These are phyloP conservation scores for Anomalospiza imberbis DNA, from an alignment of 2,797 vertebrate species.

Conservation along the genomic window DNA sequence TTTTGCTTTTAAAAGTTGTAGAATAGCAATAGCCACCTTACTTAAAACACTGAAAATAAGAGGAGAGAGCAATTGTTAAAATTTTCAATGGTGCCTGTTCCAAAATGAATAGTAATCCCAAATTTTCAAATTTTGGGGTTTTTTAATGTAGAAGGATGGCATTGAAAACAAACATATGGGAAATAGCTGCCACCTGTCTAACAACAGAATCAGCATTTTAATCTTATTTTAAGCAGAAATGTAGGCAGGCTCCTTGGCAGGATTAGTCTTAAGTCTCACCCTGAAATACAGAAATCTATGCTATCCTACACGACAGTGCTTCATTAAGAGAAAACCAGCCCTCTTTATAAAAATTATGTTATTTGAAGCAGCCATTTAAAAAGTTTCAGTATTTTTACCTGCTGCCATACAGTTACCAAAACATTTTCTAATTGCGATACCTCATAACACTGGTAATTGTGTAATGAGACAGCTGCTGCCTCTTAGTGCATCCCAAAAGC, in stretches of 20 bases:
- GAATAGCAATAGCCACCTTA: constrained; percentile 51
- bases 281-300: neutral
- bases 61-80: neutral
- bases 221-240: neutral
- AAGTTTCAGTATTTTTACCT: neutral
- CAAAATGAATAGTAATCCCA: constrained; percentile 35
- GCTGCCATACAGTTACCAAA: neutral
- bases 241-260: neutral
- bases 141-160: neutral
- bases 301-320: neutral
- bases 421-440: neutral
- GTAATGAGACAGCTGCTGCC: neutral
- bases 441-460: neutral
- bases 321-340: neutral
- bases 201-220: neutral
- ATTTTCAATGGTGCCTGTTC: constrained; percentile 6
- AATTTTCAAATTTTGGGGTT: neutral
- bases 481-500: neutral
- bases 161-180: neutral
- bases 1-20: constrained; percentile 5
- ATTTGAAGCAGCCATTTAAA: neutral
- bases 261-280: neutral
- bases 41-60: constrained; percentile 38
- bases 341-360: neutral
- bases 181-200: neutral